Conservation (phyloP, 2,888 invertebrate genomes). For the Geophilus truncorum region DNA sequence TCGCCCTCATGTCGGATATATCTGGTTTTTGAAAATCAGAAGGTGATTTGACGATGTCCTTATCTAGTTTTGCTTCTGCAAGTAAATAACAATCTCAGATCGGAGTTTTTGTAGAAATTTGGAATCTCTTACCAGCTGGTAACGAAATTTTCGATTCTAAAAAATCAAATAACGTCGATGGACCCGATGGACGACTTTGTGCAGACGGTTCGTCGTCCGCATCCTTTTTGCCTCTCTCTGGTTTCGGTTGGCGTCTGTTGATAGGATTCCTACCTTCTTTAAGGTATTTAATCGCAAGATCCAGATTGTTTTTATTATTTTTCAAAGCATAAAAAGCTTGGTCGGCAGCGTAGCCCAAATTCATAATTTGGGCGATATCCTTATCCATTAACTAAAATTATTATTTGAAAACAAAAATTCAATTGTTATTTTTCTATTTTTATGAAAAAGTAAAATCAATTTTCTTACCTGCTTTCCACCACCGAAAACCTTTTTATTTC, state of each 20-base stretch:
- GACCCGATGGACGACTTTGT: conserved; percentile 45
- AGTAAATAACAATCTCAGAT: not conserved
- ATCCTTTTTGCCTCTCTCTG: conserved; percentile 36
- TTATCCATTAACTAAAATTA: conserved; percentile 42
- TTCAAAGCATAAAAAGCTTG: conserved; percentile 69
- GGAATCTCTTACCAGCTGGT: conserved; percentile 22
- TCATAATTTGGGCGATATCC: conserved; percentile 60
- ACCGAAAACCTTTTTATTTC: conserved; percentile 45
- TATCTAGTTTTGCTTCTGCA: not conserved
- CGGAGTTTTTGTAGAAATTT: no score
- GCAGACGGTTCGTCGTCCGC: conserved; percentile 42
- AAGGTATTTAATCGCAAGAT: conserved; percentile 44
- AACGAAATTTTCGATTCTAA: conserved; percentile 45
- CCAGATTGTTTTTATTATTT: conserved; percentile 64
- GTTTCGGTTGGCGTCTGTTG: conserved; percentile 47
- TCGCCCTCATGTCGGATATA: not conserved
- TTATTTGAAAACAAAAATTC: not conserved
- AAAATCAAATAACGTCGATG: conserved; percentile 47
- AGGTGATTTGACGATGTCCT: not conserved
- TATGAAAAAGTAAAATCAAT: not conserved
- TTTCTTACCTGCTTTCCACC: conserved; percentile 43
- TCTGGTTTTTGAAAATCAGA: not conserved
- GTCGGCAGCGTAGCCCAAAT: conserved; percentile 70
- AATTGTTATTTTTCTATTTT: no score
- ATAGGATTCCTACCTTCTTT: conserved; percentile 39